A percentile compares a stretch with the other conserved stretches of the same genome.
Conservation (phyloP, 2,113 vertebrate genomes). For the Phaethon lepturus region DNA sequence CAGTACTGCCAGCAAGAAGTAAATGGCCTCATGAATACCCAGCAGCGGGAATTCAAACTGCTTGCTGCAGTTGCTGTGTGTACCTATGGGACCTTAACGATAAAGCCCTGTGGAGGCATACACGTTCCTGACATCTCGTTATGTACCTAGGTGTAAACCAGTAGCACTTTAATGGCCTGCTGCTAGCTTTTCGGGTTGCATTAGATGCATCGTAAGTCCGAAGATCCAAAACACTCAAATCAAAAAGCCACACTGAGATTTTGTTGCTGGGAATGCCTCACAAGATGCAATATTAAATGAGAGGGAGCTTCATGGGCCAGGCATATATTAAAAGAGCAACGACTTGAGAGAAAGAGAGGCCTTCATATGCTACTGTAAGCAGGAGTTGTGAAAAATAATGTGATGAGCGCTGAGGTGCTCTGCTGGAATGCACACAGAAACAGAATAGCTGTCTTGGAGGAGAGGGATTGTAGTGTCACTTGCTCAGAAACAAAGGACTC, state of each 20-base stretch:
- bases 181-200: neutral
- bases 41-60: neutral
- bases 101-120: neutral
- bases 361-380: neutral
- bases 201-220: neutral
- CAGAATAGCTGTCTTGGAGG: neutral
- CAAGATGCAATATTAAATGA: neutral
- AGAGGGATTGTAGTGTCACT: neutral
- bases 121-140: neutral
- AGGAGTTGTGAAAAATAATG: neutral
- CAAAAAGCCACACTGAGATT: neutral
- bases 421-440: neutral
- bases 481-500: neutral
- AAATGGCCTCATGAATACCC: neutral
- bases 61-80: neutral
- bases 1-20: neutral
- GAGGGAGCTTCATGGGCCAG: neutral
- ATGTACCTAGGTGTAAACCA: neutral
- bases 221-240: neutral
- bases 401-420: rapidly evolving
- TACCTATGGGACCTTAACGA: neutral
- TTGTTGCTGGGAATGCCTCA: neutral
- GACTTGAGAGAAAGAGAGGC: neutral
- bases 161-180: neutral
- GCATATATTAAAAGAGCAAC: neutral